Conservation (phyloP, 2,888 invertebrate species). For the Pasiphila rectangulata region DNA sequence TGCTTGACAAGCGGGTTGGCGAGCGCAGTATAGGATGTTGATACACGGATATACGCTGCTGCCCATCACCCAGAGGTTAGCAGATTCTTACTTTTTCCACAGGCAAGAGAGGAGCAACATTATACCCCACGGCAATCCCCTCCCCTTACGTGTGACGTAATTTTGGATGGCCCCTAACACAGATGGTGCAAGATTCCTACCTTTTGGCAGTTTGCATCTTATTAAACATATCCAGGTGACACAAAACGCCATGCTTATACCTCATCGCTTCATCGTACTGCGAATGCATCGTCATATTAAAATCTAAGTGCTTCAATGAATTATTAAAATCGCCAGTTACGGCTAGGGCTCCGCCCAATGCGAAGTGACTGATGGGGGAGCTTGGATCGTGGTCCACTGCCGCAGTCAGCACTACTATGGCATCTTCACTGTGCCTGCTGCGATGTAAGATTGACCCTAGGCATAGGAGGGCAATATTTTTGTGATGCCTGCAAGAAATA, state of each 20-base stretch:
- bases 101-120: too few species aligned
- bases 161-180: too few species aligned
- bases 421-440: conserved; percentile 84
- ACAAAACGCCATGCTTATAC: conserved; percentile 84
- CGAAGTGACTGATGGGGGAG: conserved; percentile 82
- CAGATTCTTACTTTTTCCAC: too few species aligned
- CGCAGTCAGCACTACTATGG: conserved; percentile 85
- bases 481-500: conserved; percentile 79
- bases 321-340: conserved; percentile 85
- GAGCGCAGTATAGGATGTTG: too few species aligned
- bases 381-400: conserved; percentile 86
- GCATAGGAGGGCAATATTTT: conserved; percentile 86
- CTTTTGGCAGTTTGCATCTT: conserved; percentile 83
- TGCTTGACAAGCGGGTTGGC: too few species aligned
- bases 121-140: too few species aligned
- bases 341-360: conserved; percentile 87
- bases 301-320: conserved; percentile 82
- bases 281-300: conserved; percentile 83
- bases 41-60: too few species aligned
- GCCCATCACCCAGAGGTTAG: too few species aligned
- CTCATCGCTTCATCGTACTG: conserved; percentile 82
- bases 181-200: conserved; percentile 55
- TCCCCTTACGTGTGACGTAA: too few species aligned
- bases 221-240: conserved; percentile 83
- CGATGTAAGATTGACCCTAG: conserved; percentile 88